Evolutionary conservation across 2,797 vertebrate species (phyloP).

Genomic region (Limnodromus scolopaceus): DNA sequence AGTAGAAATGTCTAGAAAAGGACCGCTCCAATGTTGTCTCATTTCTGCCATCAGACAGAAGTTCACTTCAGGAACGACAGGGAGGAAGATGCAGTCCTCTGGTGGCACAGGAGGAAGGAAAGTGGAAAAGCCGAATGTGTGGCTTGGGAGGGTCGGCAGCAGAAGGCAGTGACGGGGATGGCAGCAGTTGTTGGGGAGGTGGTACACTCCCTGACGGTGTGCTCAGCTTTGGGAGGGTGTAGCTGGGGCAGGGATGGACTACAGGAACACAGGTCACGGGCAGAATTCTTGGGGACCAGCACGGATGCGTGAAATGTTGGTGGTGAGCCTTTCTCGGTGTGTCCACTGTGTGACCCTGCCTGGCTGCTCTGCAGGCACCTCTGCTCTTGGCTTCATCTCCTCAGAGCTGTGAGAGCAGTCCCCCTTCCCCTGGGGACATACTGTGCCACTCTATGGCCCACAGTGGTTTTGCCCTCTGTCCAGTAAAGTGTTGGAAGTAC

Average conservation of each 20-base stretch:
- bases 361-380: neutral
- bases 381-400: neutral
- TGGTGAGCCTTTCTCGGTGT: neutral
- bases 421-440: neutral
- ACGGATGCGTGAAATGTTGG: rapidly evolving
- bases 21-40: neutral
- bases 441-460: neutral
- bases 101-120: neutral
- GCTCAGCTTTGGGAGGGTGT: neutral
- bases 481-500: neutral
- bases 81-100: neutral
- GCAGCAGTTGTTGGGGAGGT: neutral
- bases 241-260: neutral
- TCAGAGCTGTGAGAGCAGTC: neutral
- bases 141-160: neutral
- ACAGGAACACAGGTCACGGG: rapidly evolving
- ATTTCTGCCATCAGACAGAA: neutral
- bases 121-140: neutral
- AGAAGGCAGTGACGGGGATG: neutral
- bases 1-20: neutral
- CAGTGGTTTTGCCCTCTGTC: neutral
- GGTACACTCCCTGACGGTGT: rapidly evolving
- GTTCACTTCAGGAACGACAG: neutral
- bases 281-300: neutral
- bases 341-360: neutral